Evolutionary conservation across 2,888 invertebrate species (phyloP), one percentile per base, ranked within the genome.

Genomic region (Urechis unicinctus): DNA sequence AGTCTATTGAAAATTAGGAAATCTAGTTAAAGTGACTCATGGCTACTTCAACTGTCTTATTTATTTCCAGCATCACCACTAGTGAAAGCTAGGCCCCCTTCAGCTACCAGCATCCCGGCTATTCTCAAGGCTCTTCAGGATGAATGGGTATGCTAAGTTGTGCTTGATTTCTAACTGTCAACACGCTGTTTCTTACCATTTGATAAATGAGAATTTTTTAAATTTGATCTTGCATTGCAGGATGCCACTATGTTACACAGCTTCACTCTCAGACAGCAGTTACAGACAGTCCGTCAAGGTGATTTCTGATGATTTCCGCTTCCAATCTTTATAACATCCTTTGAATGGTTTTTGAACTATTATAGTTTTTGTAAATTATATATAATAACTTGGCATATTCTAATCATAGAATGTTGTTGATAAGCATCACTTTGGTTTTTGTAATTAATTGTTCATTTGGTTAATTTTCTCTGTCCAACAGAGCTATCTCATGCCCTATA

Each of bases 231-330:
- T 9, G 50, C 50, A n/a, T 55, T 52, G 4, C 72, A 81, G 82
- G 98, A 99, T 81, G 95, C 97, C 0, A 87, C 94, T 29, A 98
- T 98, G 97, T 80, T 99, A 65, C 94, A 97, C 78, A 81, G 92
- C 61, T 99, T 97, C 76, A 94, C 96, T n/a, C 87, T 96, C 68
- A 82, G 97, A 26, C 96, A 98, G 74, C 98, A 99, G 75, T 79
- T 98, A 55, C 97, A 97, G 80, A 96, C 97, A 3, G 96, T 97
- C 2, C 83, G 97, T 62, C 91, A 85, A 73, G 82, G 80, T 81
- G 59, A 52, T 53, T 22, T 21, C n/a, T 31, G 25, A 22, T 29
- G 9, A 24, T 55, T 29, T 22, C 29, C 4, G n/a, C n/a, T n/a
- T n/a, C n/a, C n/a, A n/a, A n/a, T n/a, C n/a, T n/a, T n/a, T n/a